Evolutionary conservation across 2,113 vertebrate species (phyloP), one percentile per base, ranked within the genome.

Genomic region (Tenrec ecaudatus): DNA sequence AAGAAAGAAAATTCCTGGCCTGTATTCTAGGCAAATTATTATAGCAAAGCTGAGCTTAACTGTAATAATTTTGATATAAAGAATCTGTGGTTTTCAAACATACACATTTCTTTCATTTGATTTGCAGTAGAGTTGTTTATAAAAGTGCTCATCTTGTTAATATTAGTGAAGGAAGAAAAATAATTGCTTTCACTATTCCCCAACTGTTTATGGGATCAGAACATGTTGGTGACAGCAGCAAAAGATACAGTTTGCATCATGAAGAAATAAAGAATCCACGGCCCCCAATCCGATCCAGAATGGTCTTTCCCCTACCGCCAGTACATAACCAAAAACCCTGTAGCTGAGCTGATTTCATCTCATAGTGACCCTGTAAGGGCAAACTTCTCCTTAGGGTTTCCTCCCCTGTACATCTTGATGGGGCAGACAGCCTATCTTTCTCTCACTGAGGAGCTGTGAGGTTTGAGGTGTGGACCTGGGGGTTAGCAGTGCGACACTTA

Each of bases 121-220:
- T 78, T 89, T 73, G 27, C 38, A 36, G 60, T 87, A 57, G 85
- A 75, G 66, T 4, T 53, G 58, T 62, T 71, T 81, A 47, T 92
- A 17, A 89, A 92, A 94, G 25, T 85, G 43, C 7, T 84, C 23
- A 85, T 81, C 31, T 76, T 79, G 57, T 23, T 93, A 90, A 29
- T 89, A 81, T 4, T 71, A 17, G 33, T 23, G 1, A 58, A 85
- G 78, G 8, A 75, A 25, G 22, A 91, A 75, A 91, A 96, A 83
- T 73, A 90, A 88, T 0, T 69, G 91, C 22, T 92, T 73, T 3
- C 3, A 33, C 2, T 33, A 31, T 19, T 2, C 29, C n/a, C 47
- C 58, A 79, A 62, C 31, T 57, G 43, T 60, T 31, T 90, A 57
- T 27, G n/a, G 27, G 17, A 90, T 58, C 53, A 78, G 7, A 82